phyloP scores from a whole-genome alignment of 1,140 invertebrate genomes.

The Phocides pigmalion region DNA sequence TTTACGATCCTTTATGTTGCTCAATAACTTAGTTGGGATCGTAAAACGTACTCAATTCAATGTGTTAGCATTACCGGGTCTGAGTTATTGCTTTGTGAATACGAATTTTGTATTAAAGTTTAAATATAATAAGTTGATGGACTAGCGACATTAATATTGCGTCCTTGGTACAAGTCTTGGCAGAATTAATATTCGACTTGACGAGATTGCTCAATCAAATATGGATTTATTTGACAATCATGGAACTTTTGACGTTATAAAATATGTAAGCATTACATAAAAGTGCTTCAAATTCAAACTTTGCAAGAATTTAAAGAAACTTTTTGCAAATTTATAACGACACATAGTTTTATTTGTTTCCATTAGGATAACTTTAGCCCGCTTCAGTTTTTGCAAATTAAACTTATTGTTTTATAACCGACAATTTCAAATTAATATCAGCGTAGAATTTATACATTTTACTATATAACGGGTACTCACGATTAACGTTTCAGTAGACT shows the following conservation, averaged over 20 bases:
- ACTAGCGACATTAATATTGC: slow-evolving; percentile 10
- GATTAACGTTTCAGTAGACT: too few relatives aligned
- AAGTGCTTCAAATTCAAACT: too few relatives aligned
- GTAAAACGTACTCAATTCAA: slow-evolving; percentile 7
- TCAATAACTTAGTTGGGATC: slow-evolving; percentile 10
- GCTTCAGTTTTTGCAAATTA: too few relatives aligned
- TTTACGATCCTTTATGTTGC: slow-evolving; percentile 5
- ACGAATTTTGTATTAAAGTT: slow-evolving; percentile 19
- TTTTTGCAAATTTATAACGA: too few relatives aligned
- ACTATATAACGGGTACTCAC: too few relatives aligned
- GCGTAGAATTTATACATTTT: too few relatives aligned
- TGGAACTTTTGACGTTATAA: neutral
- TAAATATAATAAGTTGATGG: slow-evolving; percentile 4
- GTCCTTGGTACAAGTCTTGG: slow-evolving; percentile 1
- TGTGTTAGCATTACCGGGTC: neutral
- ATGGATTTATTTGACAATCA: neutral
- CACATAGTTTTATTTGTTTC: too few relatives aligned
- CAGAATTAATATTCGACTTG: neutral
- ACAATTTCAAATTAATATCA: too few relatives aligned
- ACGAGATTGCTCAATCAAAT: neutral
- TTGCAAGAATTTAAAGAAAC: too few relatives aligned
- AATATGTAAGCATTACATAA: neutral
- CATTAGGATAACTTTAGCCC: too few relatives aligned
- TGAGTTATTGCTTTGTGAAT: slow-evolving; percentile 21
- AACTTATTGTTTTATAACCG: too few relatives aligned